These are phyloP conservation scores for Hemiscyllium ocellatum DNA, from an alignment of 2,113 vertebrate species.

Conservation along the genomic window DNA sequence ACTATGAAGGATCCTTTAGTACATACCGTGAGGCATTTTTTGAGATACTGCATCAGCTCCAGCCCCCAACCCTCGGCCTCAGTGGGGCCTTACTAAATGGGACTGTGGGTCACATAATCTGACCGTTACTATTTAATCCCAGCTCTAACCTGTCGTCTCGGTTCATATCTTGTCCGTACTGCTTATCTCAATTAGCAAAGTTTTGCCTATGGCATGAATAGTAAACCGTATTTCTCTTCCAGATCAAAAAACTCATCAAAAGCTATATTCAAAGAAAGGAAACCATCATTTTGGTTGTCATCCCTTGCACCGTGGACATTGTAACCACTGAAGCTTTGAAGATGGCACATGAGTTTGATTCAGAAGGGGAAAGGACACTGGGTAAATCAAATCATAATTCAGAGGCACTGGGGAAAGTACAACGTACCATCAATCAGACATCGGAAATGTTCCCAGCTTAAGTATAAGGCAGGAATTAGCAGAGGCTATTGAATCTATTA, in stretches of 20 bases:
- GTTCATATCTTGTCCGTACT: neutral
- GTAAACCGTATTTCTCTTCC: conserved; percentile 40
- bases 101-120: neutral
- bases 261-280: conserved; percentile 69
- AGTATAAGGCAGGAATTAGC: neutral
- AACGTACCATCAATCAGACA: neutral
- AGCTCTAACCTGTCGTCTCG: neutral
- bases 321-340: conserved; percentile 80
- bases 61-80: neutral
- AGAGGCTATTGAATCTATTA: neutral
- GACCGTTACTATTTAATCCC: neutral
- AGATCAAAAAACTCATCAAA: conserved; percentile 73
- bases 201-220: neutral
- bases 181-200: neutral
- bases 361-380: conserved; percentile 73
- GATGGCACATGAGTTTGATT: conserved; percentile 80
- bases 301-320: conserved; percentile 80
- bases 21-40: too few relatives aligned
- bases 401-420: neutral
- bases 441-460: neutral
- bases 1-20: neutral
- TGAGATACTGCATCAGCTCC: too few relatives aligned
- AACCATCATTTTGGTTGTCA: conserved; percentile 78
- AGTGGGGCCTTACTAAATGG: neutral
- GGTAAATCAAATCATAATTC: conserved; percentile 51